A percentile compares a stretch with the other conserved stretches of the same genome.
Conservation (phyloP, 2,888 invertebrate species). For the Volucella inanis region DNA sequence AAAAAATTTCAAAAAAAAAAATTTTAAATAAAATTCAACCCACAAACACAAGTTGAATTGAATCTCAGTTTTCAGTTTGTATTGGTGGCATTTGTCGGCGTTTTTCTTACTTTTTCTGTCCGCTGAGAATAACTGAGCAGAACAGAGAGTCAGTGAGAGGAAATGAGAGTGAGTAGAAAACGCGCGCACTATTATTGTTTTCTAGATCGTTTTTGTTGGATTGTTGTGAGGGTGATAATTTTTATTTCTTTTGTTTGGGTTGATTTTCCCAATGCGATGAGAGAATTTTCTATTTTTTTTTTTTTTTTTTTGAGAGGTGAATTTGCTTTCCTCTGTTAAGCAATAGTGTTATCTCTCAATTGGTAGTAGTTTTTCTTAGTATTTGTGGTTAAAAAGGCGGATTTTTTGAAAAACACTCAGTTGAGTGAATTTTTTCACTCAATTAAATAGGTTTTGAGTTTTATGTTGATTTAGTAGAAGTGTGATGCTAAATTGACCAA, state of each 20-base stretch:
- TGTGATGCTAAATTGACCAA: too few species aligned
- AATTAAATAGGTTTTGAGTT: not conserved
- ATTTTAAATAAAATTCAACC: slow-evolving; percentile 50
- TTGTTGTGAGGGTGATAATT: slow-evolving; percentile 5
- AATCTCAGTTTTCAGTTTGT: slow-evolving; percentile 23
- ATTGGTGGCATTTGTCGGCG: not conserved
- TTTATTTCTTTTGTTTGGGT: not conserved
- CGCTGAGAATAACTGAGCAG: slow-evolving; percentile 34
- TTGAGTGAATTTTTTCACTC: slow-evolving; percentile 22
- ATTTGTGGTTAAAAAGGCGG: slow-evolving; percentile 37
- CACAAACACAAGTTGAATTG: not conserved
- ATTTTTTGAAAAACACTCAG: slow-evolving; percentile 7
- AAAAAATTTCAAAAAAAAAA: slow-evolving; percentile 38
- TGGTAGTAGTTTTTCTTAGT: slow-evolving; percentile 8
- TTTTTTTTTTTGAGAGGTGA: slow-evolving; percentile 45
- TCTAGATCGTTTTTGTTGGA: too few species aligned
- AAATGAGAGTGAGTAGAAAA: slow-evolving; percentile 24
- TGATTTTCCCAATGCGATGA: slow-evolving; percentile 7
- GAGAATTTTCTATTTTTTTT: not conserved
- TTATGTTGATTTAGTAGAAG: not conserved
- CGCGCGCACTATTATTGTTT: not conserved
- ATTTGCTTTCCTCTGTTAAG: slow-evolving; percentile 42
- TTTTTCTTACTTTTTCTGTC: slow-evolving; percentile 5
- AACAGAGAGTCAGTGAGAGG: slow-evolving; percentile 52
- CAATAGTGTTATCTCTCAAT: slow-evolving; percentile 22